These are phyloP conservation scores for Rotaria sp. DNA, from an alignment of 2,888 invertebrate genomes.

Conservation along the genomic window DNA sequence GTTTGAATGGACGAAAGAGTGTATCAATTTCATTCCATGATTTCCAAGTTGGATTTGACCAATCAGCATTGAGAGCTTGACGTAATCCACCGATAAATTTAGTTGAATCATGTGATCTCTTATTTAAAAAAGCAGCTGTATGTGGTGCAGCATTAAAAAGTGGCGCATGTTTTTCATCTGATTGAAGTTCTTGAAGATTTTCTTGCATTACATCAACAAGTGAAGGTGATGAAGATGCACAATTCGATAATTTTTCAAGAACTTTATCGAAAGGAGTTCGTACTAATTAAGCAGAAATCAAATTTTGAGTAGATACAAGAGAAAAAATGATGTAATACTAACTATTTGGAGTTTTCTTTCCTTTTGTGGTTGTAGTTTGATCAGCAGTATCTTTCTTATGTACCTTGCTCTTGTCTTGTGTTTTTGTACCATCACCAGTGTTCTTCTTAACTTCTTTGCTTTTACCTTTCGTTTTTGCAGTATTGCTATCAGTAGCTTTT, in stretches of 20 bases:
- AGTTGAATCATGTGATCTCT: background rate
- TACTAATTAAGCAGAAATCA: background rate
- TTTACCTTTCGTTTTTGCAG: background rate
- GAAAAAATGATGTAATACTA: background rate
- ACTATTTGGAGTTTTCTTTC: background rate
- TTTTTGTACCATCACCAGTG: background rate
- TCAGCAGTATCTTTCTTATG: background rate
- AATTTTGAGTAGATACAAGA: background rate
- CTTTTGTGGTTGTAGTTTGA: background rate
- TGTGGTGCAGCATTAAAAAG: background rate
- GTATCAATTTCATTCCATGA: background rate
- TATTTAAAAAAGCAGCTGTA: background rate
- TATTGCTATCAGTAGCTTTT: background rate
- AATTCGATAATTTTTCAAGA: background rate
- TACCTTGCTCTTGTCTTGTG: background rate
- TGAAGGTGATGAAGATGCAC: background rate
- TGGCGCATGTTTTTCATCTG: background rate
- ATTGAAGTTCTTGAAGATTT: background rate
- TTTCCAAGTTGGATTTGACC: constrained; percentile 7
- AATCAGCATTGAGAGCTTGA: background rate
- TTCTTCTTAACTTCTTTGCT: background rate
- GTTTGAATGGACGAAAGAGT: background rate
- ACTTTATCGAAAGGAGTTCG: background rate
- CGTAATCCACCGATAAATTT: background rate
- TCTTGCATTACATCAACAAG: background rate